A percentile compares a stretch with the other conserved stretches of the same genome.
Conservation (phyloP, 2,797 vertebrate species). For the Hippopotamyrus pictus region DNA sequence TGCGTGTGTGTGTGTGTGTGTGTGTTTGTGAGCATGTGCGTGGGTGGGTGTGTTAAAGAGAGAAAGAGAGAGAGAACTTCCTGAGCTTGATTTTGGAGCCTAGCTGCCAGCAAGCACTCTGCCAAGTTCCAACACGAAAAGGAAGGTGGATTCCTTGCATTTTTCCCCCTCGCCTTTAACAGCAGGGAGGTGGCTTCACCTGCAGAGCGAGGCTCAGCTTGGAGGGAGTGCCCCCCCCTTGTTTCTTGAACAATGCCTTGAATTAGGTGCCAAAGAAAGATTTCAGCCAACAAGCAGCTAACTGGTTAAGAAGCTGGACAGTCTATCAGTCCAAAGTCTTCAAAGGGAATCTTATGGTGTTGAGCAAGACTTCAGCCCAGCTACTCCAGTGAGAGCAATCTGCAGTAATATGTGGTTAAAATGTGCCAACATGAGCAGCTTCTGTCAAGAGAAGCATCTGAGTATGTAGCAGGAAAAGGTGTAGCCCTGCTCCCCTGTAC, state of each 20-base stretch:
- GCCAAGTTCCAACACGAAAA: slow-evolving; percentile 14
- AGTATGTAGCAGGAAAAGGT: neutral
- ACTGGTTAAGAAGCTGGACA: neutral
- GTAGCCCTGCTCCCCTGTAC: neutral
- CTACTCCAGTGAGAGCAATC: neutral
- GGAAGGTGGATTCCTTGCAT: slow-evolving; percentile 9
- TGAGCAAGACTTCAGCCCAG: neutral
- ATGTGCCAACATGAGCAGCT: neutral
- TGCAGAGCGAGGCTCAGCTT: neutral
- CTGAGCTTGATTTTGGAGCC: neutral
- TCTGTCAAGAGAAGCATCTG: neutral
- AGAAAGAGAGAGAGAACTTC: neutral
- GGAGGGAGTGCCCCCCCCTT: neutral
- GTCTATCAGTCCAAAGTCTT: neutral
- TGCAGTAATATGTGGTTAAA: neutral
- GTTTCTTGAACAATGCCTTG: neutral
- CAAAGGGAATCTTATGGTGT: neutral
- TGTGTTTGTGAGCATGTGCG: neutral
- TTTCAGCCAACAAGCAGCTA: neutral
- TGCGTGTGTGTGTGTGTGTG: neutral
- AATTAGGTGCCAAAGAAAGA: neutral
- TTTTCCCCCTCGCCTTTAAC: neutral
- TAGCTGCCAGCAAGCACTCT: neutral
- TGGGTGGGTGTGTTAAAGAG: slow-evolving; percentile 13
- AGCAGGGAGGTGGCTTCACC: neutral